Evolutionary conservation across 1,140 invertebrate species (phyloP).

Genomic region (Protaetia brevitarsis): DNA sequence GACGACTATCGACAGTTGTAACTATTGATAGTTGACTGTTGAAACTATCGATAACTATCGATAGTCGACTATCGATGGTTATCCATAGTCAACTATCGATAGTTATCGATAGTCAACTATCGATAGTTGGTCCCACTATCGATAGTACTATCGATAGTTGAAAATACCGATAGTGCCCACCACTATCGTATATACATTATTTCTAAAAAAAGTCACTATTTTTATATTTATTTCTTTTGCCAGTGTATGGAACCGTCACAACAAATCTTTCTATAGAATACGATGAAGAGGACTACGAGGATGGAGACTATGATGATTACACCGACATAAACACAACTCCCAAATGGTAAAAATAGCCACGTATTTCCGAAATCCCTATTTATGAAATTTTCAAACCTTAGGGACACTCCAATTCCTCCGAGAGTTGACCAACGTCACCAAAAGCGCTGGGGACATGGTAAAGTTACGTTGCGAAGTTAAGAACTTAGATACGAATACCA

Average conservation of each 20-base stretch:
- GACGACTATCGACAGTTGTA: no score
- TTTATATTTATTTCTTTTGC: no score
- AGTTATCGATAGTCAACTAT: no score
- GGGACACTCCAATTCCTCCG: constrained; percentile 49
- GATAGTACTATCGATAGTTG: no score
- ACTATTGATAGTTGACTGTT: no score
- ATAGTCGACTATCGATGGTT: no score
- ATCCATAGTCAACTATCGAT: no score
- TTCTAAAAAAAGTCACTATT: no score
- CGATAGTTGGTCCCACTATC: no score
- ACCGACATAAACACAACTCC: constrained; percentile 34
- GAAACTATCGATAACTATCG: no score
- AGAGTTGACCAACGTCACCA: constrained; percentile 60
- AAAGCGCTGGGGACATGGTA: constrained; percentile 59
- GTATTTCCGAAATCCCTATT: neutral
- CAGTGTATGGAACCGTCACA: constrained; percentile 29
- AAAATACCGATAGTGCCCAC: no score
- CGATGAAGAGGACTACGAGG: constrained; percentile 32
- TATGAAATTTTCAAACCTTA: neutral
- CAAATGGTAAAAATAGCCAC: constrained; percentile 36
- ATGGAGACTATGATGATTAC: constrained; percentile 38
- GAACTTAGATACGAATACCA: constrained; percentile 37
- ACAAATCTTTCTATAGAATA: constrained; percentile 12
- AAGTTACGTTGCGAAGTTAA: constrained; percentile 65
- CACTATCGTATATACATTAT: no score